Base-by-base conservation (phyloP, 2,797 vertebrate species). In the Amphiprion clarkii region DNA sequence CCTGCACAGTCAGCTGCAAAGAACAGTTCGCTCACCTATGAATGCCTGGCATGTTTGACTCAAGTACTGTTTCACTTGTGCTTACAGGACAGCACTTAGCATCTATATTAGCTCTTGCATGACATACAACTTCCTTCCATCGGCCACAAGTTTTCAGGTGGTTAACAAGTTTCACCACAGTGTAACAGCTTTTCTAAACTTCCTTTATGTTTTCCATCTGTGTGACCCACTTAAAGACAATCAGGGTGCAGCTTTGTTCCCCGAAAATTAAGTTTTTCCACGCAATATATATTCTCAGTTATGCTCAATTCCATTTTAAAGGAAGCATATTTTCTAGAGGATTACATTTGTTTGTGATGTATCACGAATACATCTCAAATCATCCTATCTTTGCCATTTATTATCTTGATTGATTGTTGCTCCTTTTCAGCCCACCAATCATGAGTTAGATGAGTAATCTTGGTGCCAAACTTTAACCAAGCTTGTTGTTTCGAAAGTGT, bases 141-240 rank as follows among this genome's bases (percentile, higher is more conserved):
- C 60, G 17, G 51, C 68, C 64, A 46, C 46, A 58, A 58, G 49
- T 59, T 79, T 52, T 78, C 48, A 55, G 62, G 60, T 70, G 73
- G 60, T 73, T 70, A 62, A 63, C 23, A 59, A 69, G 16, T 61
- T 39, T 61, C 29, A 69, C 71, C 66, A 10, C 54, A 77, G 23
- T 31, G 36, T 68, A 39, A 56, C 21, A 52, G 57, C 46, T 39
- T 54, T 3, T n/a, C 44, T 62, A 4, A 21, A 3, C 5, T 33
- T 64, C 42, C 63, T 70, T 66, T 51, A 23, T 8, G 0, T 33
- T 49, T 63, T 16, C 52, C 53, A 54, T 71, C 58, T 33, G 51
- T 49, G 27, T 63, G 71, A 80, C 49, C 73, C 70, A 75, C 66
- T 72, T 66, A 29, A 49, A 75, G 17, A 61, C 53, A 65, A 42